Conservation (phyloP, 2,888 invertebrate species). For the Andricus curvator region DNA sequence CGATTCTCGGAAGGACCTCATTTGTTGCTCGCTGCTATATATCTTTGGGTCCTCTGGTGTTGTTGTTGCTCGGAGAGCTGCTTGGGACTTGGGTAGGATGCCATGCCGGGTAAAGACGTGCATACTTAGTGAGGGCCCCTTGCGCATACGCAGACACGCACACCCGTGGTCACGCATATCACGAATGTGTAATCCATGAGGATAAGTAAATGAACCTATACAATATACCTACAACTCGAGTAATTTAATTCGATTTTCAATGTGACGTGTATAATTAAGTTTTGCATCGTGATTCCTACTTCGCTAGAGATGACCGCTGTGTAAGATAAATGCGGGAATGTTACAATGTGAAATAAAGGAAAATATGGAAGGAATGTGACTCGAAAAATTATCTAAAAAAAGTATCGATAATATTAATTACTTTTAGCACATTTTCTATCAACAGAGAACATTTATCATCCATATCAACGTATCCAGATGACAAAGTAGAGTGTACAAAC, state of each 20-base stretch:
- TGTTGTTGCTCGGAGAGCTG: constrained; percentile 56
- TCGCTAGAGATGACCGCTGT: neutral
- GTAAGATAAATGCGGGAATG: neutral
- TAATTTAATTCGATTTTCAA: constrained; percentile 27
- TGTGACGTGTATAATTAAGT: constrained; percentile 13
- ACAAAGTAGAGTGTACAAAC: no score
- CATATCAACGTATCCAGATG: neutral
- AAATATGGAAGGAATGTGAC: neutral
- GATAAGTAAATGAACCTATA: constrained; percentile 35
- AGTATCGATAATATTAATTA: neutral
- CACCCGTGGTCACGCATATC: constrained; percentile 14
- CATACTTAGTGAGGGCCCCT: constrained; percentile 50
- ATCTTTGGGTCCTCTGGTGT: constrained; percentile 69
- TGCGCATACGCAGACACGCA: constrained; percentile 25
- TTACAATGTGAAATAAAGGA: neutral
- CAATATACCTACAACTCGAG: constrained; percentile 20
- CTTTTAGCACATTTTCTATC: neutral
- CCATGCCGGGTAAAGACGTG: constrained; percentile 47
- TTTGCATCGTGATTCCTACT: constrained; percentile 25
- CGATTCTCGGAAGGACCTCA: constrained; percentile 78
- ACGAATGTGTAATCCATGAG: constrained; percentile 7
- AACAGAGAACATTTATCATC: neutral
- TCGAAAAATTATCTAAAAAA: neutral
- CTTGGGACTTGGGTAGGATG: constrained; percentile 54
- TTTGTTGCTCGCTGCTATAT: constrained; percentile 77